Conservation (phyloP, 2,113 vertebrate genomes). For the Sminthopsis crassicaudata region DNA sequence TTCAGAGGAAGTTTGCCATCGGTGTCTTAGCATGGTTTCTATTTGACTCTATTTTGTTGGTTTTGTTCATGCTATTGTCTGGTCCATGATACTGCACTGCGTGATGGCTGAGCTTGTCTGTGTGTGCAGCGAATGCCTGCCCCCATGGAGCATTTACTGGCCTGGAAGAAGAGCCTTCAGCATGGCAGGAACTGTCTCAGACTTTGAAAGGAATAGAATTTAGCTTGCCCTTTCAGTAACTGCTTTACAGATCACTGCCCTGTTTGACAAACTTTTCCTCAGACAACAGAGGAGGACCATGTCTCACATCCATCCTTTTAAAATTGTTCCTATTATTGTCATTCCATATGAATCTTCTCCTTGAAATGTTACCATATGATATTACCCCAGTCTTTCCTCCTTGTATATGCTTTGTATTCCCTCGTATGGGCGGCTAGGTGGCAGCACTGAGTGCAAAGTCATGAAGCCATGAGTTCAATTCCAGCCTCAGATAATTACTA, state of each 20-base stretch:
- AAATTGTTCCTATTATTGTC: no score
- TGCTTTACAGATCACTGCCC: not conserved
- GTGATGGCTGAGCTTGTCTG: not conserved
- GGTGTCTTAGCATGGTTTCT: not conserved
- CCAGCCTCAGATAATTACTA: not conserved
- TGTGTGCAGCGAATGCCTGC: not conserved
- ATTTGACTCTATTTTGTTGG: not conserved
- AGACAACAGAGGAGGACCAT: not conserved
- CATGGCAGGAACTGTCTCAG: not conserved
- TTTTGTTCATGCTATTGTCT: not conserved
- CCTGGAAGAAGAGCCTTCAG: not conserved
- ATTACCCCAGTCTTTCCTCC: not conserved
- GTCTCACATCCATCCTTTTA: not conserved
- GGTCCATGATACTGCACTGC: not conserved
- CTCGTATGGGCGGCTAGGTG: not conserved
- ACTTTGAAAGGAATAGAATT: slow-evolving; percentile 8
- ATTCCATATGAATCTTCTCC: not conserved
- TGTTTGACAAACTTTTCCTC: not conserved
- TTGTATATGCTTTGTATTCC: not conserved
- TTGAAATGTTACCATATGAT: not conserved
- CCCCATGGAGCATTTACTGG: not conserved
- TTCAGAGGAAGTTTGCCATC: not conserved
- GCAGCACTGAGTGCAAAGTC: not conserved
- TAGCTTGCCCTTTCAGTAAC: not conserved
- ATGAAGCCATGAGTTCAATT: not conserved